phyloP scores from a whole-genome alignment of 2,113 vertebrate genomes.

The Cynopterus brachyotis region DNA sequence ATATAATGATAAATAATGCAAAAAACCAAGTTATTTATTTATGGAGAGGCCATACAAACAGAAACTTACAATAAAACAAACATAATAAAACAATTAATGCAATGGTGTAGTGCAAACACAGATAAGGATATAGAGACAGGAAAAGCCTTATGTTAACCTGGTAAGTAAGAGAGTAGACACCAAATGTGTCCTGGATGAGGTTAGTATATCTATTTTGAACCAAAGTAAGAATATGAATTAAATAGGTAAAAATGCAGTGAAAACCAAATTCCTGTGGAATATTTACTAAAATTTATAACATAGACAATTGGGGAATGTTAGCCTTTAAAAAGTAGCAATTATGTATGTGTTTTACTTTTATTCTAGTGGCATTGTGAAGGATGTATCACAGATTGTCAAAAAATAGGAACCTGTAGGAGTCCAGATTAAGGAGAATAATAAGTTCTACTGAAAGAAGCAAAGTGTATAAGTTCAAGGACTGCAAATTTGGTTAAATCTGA shows the following conservation, averaged over 20 bases:
- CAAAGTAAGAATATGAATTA: not conserved
- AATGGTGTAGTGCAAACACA: not conserved
- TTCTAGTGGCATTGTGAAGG: not conserved
- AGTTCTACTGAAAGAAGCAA: not conserved
- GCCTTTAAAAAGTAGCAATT: not conserved
- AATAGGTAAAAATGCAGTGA: not conserved
- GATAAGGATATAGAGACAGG: not conserved
- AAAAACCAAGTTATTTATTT: not conserved
- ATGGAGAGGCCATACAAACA: not conserved
- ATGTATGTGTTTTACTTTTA: not conserved
- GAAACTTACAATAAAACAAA: not conserved
- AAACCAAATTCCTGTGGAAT: not conserved
- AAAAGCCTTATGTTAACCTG: not conserved
- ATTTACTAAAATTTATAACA: not conserved
- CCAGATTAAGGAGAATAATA: not conserved
- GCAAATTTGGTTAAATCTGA: not conserved
- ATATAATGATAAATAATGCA: not conserved
- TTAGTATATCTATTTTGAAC: not conserved
- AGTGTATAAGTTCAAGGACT: not conserved
- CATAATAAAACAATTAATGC: rapidly evolving
- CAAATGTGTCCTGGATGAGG: not conserved
- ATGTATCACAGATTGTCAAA: not conserved
- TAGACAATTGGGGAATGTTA: not conserved
- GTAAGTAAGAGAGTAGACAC: not conserved
- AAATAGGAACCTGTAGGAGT: not conserved